Conservation (phyloP, 2,113 vertebrate species). For the Rhabdornis inornatus region DNA sequence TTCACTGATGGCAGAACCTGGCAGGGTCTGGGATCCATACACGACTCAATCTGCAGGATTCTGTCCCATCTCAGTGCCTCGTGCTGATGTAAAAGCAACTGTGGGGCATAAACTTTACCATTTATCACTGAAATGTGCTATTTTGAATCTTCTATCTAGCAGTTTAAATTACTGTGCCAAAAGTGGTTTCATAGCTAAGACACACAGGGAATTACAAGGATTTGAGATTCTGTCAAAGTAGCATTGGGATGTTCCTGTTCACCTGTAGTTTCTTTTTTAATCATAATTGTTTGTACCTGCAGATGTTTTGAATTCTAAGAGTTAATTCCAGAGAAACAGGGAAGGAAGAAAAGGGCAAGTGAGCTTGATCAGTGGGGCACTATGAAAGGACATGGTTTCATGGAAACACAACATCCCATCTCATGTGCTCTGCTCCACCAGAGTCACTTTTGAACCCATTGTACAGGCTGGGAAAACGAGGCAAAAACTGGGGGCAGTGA, state of each 20-base stretch:
- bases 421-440: background rate
- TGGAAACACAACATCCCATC: background rate
- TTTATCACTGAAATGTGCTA: background rate
- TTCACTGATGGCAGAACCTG: conserved; percentile 15
- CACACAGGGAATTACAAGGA: background rate
- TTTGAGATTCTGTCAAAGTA: background rate
- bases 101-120: background rate
- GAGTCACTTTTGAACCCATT: background rate
- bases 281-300: background rate
- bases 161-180: background rate
- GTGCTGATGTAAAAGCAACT: background rate
- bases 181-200: background rate
- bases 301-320: background rate
- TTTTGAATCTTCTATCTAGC: background rate
- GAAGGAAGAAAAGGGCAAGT: background rate
- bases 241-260: background rate
- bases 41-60: conserved; percentile 20
- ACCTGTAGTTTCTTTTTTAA: background rate
- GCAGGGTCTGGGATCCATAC: background rate
- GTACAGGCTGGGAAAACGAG: background rate
- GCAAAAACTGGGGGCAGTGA: background rate
- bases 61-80: background rate
- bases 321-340: background rate
- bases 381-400: background rate
- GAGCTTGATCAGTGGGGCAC: background rate